Base-by-base conservation (phyloP, 2,113 vertebrate genomes). In the Macaca fascicularis region DNA sequence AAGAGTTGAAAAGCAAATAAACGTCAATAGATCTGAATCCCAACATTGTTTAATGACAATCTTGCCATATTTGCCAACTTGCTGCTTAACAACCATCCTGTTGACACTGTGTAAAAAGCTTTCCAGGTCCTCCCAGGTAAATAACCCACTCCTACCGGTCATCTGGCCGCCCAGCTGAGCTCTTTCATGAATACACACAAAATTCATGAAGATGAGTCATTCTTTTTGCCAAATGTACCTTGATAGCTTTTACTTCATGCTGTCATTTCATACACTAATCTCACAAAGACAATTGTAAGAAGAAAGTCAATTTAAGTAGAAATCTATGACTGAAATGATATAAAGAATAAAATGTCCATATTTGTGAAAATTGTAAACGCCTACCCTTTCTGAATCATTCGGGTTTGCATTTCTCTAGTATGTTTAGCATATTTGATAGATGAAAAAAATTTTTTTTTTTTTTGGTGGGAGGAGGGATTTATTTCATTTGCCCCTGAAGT, bases 21-120 rank as follows among this genome's bases (percentile, higher is more conserved):
- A 88, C 84, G 96, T 98, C 98, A 98, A 98, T 95, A 97, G 97
- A 97, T 97, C 93, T 97, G 92, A 95, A 98, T 98, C 98, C 98
- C 95, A 98, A 98, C 97, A 96, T 97, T 98, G 98, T 98, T 98
- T 98, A 98, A 98, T 97, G 96, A 98, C 98, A 98, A 97, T 97
- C 96, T 97, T 95, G 85, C 87, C 92, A 14, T 98, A 97, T 98
- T 98, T 98, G 98, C 98, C 97, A 98, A 97, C 78, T 89, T 97
- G 96, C 96, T 97, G 95, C 98, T 98, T 97, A 96, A 98, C 98
- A 2, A 0, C 95, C 96, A 0, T 25, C 96, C 95, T 6, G 6
- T 97, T 98, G 98, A 97, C 98, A 97, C 96, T 97, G 95, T 85
- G 93, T 97, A 91, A 98, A 98, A 98, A 97, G 97, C 87, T 93